phyloP scores from a whole-genome alignment of 2,113 vertebrate genomes.

The Syrrhaptes paradoxus region DNA sequence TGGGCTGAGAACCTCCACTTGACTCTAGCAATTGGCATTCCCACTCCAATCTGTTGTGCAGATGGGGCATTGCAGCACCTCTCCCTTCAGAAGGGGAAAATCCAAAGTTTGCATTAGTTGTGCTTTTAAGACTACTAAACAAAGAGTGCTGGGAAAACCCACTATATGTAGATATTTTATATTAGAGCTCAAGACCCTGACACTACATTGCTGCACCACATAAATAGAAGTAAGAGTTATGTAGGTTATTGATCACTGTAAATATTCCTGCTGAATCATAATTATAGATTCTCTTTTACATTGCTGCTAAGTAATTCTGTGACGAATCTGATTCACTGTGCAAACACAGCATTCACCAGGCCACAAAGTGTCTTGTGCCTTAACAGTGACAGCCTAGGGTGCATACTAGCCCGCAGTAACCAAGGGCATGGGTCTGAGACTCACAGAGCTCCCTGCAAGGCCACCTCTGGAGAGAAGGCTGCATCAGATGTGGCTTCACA shows the following conservation, averaged over 20 bases:
- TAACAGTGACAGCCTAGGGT: neutral
- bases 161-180: neutral
- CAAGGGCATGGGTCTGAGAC: neutral
- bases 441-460: neutral
- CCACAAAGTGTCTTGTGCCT: neutral
- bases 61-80: neutral
- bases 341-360: neutral
- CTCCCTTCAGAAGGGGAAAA: neutral
- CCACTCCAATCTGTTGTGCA: neutral
- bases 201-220: neutral
- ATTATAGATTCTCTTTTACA: neutral
- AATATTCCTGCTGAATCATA: constrained; percentile 7
- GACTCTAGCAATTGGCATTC: neutral
- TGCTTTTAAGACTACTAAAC: neutral
- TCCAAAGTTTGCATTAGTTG: neutral
- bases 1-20: neutral
- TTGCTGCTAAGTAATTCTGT: neutral
- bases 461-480: neutral
- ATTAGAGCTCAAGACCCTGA: neutral
- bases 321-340: neutral
- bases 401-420: neutral
- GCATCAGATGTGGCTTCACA: neutral
- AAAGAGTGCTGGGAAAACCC: neutral
- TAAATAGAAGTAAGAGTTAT: neutral
- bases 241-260: neutral